Percentiles rank a stretch among this genome's conserved stretches.
Conservation (phyloP, 2,888 invertebrate species). For the Drosophila maculinotata region DNA sequence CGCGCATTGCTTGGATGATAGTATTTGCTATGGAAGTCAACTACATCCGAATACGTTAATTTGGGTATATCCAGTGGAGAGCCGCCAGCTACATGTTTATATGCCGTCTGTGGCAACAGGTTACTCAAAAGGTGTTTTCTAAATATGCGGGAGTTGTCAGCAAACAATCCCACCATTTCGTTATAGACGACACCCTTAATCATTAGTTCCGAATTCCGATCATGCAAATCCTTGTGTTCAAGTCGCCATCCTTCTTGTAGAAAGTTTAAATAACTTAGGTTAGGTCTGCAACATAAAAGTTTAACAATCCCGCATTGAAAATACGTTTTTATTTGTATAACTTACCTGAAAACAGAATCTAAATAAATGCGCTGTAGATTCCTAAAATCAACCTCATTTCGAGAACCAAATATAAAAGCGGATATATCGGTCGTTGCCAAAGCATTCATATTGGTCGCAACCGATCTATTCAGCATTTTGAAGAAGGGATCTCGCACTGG, state of each 20-base stretch:
- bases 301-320: too few species aligned
- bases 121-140: conserved; percentile 89
- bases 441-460: conserved; percentile 98
- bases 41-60: conserved; percentile 91
- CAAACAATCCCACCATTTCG: conserved; percentile 98
- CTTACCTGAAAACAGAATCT: conserved; percentile 93
- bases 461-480: conserved; percentile 96
- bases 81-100: conserved; percentile 94
- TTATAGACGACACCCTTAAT: conserved; percentile 98
- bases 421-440: conserved; percentile 96
- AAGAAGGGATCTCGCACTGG: conserved; percentile 97
- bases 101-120: conserved; percentile 94
- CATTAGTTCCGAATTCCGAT: conserved; percentile 90
- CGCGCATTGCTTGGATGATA: conserved; percentile 97
- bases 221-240: conserved; percentile 91
- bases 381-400: conserved; percentile 93
- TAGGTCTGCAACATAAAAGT: conserved; percentile 86
- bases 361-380: conserved; percentile 95
- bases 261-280: conserved; percentile 92
- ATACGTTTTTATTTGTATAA: not conserved
- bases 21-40: conserved; percentile 92
- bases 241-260: conserved; percentile 97
- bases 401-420: conserved; percentile 96
- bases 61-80: conserved; percentile 94
- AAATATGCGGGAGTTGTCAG: conserved; percentile 93